These are phyloP conservation scores for Xestia xanthographa DNA, from an alignment of 2,888 invertebrate species.

Conservation along the genomic window DNA sequence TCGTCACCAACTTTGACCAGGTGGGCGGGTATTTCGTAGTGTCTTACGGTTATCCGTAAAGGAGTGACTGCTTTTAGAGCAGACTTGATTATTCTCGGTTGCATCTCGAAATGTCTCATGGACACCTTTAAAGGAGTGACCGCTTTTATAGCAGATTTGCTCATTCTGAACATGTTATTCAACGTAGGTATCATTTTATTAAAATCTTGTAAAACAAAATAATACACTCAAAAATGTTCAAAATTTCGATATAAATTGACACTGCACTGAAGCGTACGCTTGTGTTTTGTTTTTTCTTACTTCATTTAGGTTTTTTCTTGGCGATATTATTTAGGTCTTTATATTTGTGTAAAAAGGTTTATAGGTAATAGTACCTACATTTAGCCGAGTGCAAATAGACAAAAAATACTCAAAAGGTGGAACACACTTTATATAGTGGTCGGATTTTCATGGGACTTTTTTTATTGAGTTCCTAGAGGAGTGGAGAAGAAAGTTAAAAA, in stretches of 20 bases:
- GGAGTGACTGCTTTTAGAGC: constrained; percentile 45
- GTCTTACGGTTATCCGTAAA: constrained; percentile 63
- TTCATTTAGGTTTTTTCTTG: constrained; percentile 19
- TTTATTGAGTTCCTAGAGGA: no score
- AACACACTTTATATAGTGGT: no score
- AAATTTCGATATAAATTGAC: constrained; percentile 15
- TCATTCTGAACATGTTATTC: constrained; percentile 26
- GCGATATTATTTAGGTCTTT: no score
- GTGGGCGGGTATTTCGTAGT: constrained; percentile 84
- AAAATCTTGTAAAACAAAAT: constrained; percentile 28
- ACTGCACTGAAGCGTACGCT: not conserved
- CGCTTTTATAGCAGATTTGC: constrained; percentile 13
- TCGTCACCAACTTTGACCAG: constrained; percentile 76
- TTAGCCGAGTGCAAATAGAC: no score
- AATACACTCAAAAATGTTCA: constrained; percentile 10
- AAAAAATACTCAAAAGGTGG: no score
- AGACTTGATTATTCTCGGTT: constrained; percentile 61
- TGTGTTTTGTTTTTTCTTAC: constrained; percentile 33
- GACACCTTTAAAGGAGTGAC: constrained; percentile 51
- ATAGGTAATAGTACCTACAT: no score
- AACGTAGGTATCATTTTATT: constrained; percentile 48
- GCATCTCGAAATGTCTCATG: constrained; percentile 81
- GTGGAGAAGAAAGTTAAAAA: no score
- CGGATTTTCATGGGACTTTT: no score
- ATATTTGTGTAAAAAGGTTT: constrained; percentile 23